Evolutionary conservation across 1,140 invertebrate genomes (phyloP), one percentile per base, ranked within the genome.

Genomic region (Camponotus floridanus): DNA sequence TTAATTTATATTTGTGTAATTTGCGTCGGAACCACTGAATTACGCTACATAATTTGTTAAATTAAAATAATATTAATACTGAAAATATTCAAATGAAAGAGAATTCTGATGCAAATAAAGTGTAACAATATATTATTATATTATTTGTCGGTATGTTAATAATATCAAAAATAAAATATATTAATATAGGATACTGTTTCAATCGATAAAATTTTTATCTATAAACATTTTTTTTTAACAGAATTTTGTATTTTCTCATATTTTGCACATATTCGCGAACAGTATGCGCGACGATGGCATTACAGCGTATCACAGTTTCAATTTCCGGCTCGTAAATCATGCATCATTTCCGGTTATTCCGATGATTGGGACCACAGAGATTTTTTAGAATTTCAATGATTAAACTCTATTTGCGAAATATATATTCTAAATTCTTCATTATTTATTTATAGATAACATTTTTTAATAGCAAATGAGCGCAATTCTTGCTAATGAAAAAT

Each of bases 251-350:
- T 57, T 73, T 73, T 73, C 70, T 48, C 70, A 45, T 31, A 26
- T 31, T 51, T 31, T 18, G 31, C 31, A 74, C 33, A 57, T 74
- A 26, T 4, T n/a, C 15, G 6, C 15, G 6, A 3, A 57, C 51
- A n/a, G 33, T 33, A 31, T 26, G 39, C 39, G 67, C 67, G 21
- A 65, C 39, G 42, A 68, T 31, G 21, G 21, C 39, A 68, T 68
- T 21, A 15, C 39, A 45, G 0, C 9, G 21, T 64, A 59, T 68
- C 15, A 36, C 61, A 68, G 39, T 81, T 26, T 36, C 70, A 18
- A 57, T 68, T 89, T 89, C 88, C 88, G 88, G 70, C 80, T 89
- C 81, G 81, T 87, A 76, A 76, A 74, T 86, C 67, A 86, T 85
- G 76, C 86, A 76, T 86, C 76, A 61, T 48, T 80, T 85, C 81